Percentiles rank a stretch among this genome's conserved stretches.
Evolutionary conservation across 2,888 invertebrate species (phyloP).

Genomic region (Hirtodrosophila trivittata): DNA sequence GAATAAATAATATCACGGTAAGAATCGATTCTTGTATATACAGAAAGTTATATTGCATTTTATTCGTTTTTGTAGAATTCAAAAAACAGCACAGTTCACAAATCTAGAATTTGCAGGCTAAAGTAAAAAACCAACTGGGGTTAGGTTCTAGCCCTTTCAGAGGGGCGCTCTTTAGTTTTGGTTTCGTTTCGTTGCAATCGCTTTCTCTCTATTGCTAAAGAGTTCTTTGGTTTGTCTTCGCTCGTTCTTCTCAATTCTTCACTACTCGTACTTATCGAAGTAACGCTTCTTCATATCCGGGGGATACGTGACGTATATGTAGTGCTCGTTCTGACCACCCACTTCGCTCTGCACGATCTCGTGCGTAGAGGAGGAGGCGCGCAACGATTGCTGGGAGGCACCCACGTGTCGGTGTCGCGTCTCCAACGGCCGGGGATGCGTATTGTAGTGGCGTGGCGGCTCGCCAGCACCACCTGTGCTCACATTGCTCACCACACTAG

Average conservation of each 20-base stretch:
- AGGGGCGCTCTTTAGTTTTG: conserved; percentile 36
- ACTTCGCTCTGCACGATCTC: conserved; percentile 84
- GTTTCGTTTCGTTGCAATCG: conserved; percentile 46
- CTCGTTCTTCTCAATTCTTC: background rate
- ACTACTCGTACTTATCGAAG: conserved; percentile 86
- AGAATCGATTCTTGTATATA: conserved; percentile 35
- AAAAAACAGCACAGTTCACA: conserved; percentile 78
- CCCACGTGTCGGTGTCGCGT: conserved; percentile 79
- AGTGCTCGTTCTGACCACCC: conserved; percentile 88
- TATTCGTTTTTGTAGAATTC: conserved; percentile 68
- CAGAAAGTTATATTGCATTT: conserved; percentile 72
- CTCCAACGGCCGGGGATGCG: conserved; percentile 77
- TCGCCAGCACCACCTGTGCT: conserved; percentile 47
- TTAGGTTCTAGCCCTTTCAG: conserved; percentile 21
- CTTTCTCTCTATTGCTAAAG: background rate
- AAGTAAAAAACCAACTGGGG: conserved; percentile 69
- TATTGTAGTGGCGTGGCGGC: conserved; percentile 74
- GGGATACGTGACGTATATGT: conserved; percentile 94
- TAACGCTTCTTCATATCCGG: conserved; percentile 93
- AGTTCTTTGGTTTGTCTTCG: conserved; percentile 29
- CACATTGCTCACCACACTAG: conserved; percentile 69
- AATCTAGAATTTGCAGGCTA: conserved; percentile 78
- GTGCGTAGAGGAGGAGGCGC: conserved; percentile 82
- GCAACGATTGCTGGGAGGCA: conserved; percentile 80
- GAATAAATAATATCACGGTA: background rate